These are phyloP conservation scores for Pycnomerus fuliginosus DNA, from an alignment of 2,888 invertebrate species.

Conservation along the genomic window DNA sequence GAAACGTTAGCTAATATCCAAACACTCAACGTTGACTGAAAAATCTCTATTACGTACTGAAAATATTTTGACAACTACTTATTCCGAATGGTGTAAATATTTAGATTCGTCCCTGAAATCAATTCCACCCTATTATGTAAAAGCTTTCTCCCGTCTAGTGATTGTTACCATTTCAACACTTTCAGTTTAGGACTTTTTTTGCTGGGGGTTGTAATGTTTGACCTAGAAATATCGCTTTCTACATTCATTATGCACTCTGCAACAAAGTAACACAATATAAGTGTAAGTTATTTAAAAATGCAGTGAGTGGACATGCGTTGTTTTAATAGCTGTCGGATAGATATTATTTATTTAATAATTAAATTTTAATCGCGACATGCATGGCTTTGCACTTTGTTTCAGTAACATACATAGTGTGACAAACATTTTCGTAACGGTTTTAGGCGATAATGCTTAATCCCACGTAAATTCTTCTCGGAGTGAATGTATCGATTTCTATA, in stretches of 20 bases:
- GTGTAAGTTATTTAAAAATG: background rate
- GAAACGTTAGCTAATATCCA: too few relatives aligned
- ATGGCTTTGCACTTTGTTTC: conserved; percentile 1
- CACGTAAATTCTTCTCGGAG: too few relatives aligned
- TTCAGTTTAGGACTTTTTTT: conserved; percentile 20
- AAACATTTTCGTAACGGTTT: too few relatives aligned
- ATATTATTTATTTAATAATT: conserved; percentile 11
- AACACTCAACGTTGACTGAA: too few relatives aligned
- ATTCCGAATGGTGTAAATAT: too few relatives aligned
- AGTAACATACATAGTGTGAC: too few relatives aligned
- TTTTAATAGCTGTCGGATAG: conserved; percentile 3
- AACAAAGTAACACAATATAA: conserved; percentile 5
- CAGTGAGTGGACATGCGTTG: conserved; percentile 6
- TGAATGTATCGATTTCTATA: too few relatives aligned
- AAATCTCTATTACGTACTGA: too few relatives aligned
- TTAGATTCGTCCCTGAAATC: conserved; percentile 21
- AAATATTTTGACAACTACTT: conserved; percentile 17
- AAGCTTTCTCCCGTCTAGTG: conserved; percentile 19
- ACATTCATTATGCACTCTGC: too few relatives aligned
- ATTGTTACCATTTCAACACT: conserved; percentile 26
- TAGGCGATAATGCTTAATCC: too few relatives aligned
- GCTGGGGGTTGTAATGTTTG: conserved; percentile 4
- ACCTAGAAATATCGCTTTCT: too few relatives aligned
- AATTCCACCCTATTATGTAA: conserved; percentile 16
- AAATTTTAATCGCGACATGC: conserved; percentile 7